Conservation (phyloP, 1,140 invertebrate species). For the Rhagoletis pomonella region DNA sequence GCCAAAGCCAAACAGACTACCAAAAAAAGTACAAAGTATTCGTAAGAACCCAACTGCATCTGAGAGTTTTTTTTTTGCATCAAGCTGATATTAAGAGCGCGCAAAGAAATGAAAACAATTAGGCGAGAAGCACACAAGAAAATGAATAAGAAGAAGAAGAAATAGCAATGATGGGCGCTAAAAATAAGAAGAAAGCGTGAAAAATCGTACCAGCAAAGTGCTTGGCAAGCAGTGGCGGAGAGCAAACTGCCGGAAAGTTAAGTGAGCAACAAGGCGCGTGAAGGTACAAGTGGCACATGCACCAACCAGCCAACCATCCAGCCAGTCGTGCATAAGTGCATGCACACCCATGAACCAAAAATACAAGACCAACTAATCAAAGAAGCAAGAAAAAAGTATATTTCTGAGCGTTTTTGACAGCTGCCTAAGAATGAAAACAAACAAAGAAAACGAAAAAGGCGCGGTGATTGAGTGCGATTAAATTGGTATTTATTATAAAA, state of each 20-base stretch:
- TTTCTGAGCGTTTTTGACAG: too few relatives aligned
- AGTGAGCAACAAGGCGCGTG: neutral
- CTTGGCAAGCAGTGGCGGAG: constrained; percentile 10
- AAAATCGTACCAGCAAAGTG: constrained; percentile 1
- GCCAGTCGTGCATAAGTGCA: neutral
- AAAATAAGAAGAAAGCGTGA: neutral
- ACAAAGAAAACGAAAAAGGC: too few relatives aligned
- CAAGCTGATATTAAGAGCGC: constrained; percentile 23
- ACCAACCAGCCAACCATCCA: too few relatives aligned
- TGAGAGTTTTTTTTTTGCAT: neutral
- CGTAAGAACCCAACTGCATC: neutral
- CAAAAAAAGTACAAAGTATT: neutral
- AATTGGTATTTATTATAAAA: too few relatives aligned
- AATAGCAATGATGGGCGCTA: too few relatives aligned
- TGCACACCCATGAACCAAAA: too few relatives aligned
- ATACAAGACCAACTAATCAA: too few relatives aligned
- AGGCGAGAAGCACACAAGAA: neutral
- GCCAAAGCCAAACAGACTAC: neutral
- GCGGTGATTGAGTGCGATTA: too few relatives aligned
- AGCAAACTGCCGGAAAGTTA: neutral
- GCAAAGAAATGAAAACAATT: constrained; percentile 48
- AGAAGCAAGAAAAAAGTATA: too few relatives aligned
- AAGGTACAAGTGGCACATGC: neutral
- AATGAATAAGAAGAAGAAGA: neutral
- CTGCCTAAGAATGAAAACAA: too few relatives aligned